Evolutionary conservation across 2,113 vertebrate genomes (phyloP).

Genomic region (Dissostichus mawsoni): DNA sequence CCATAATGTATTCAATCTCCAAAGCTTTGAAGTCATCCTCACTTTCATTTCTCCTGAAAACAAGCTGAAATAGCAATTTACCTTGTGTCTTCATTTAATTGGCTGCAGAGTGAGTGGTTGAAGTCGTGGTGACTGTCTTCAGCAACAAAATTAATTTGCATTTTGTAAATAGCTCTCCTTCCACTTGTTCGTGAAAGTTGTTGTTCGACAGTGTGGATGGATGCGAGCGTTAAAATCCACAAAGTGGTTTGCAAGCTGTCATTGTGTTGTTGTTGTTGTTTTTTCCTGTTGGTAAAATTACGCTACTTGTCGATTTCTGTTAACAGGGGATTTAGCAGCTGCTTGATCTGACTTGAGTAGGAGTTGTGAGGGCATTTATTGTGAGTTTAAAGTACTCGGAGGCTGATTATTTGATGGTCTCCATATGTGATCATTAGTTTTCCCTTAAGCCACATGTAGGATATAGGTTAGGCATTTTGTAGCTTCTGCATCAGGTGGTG

Average conservation of each 20-base stretch:
- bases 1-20: conserved; percentile 45
- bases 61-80: conserved; percentile 58
- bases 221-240: conserved; percentile 26
- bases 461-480: neutral
- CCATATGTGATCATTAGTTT: conserved; percentile 24
- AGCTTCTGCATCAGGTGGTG: conserved; percentile 8
- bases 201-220: conserved; percentile 25
- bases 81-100: conserved; percentile 70
- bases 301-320: conserved; percentile 22
- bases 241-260: conserved; percentile 25
- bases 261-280: neutral
- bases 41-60: conserved; percentile 47
- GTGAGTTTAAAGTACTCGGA: neutral
- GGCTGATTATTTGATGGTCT: conserved; percentile 13
- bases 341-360: neutral
- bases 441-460: neutral
- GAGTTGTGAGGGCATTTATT: neutral
- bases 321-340: conserved; percentile 24
- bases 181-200: conserved; percentile 58
- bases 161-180: conserved; percentile 67
- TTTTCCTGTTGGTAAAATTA: neutral
- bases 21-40: conserved; percentile 58
- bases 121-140: conserved; percentile 49
- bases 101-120: conserved; percentile 43
- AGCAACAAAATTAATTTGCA: conserved; percentile 62